Evolutionary conservation across 2,113 vertebrate species (phyloP), one percentile per base, ranked within the genome.

Genomic region (Ammodramus savannarum): DNA sequence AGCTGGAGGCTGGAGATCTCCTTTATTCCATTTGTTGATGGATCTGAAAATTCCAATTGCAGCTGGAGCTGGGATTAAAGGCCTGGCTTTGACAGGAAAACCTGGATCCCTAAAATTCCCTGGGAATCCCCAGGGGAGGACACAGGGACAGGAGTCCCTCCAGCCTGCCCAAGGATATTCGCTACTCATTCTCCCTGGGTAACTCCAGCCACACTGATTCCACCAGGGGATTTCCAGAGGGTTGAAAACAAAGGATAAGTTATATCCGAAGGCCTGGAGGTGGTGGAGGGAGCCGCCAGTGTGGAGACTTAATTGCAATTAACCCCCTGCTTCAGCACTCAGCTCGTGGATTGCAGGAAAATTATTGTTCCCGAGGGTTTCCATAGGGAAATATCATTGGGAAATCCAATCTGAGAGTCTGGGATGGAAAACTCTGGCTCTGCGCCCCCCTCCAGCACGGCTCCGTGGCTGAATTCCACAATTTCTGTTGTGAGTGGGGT

Each of bases 301-400:
- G 44, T 52, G 94, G 85, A 97, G 95, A 93, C 85, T 90, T 83
- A 92, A 96, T 94, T 95, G 93, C 69, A 85, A 90, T 96, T 95
- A 95, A 91, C 91, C 46, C 96, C 69, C 7, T 6, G 69, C 69
- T 95, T 52, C 74, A 51, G 95, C 95, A 71, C 93, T 94, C 94
- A 81, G 71, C 85, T 78, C 52, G 10, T 2, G 57, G 77, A 85
- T 31, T 78, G 91, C 69, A 5, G 51, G 88, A 34, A 85, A 97
- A 65, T 93, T 87, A 89, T 94, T 92, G 93, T 61, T 96, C 97
- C 95, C 55, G 3, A 89, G 93, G 87, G 94, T 38, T 68, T 88
- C 94, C 76, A 22, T 25, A 89, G 92, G 95, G 92, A 87, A 95
- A 90, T 69, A 72, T 81, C 41, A 5, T 22, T 73, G 91, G 91